Evolutionary conservation across 2,888 invertebrate genomes (phyloP), one percentile per base, ranked within the genome.

Genomic region (Standfussiana lucernea): DNA sequence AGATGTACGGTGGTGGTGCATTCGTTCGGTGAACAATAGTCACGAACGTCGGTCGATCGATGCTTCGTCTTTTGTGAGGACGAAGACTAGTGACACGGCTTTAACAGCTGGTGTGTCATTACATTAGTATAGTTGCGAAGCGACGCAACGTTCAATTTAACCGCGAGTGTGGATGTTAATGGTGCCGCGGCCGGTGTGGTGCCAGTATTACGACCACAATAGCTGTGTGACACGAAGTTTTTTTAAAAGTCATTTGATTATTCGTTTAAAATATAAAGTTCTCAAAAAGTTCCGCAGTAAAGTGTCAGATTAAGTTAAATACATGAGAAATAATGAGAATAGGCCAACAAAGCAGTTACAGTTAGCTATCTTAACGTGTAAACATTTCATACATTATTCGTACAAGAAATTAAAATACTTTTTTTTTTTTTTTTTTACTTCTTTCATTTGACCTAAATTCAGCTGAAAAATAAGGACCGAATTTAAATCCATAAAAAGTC

Each of bases 1-100:
- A 96, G 96, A 96, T 96, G 96, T 95, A 94, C 94, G 92, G 89
- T 90, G 92, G 93, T 93, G 92, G 93, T 94, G 94, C 94, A 94
- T 93, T 94, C 94, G 93, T 92, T 90, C 91, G 88, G 86, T 90
- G 93, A 94, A 96, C 95, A 95, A 95, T 95, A 94, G 95, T 94
- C 95, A 95, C 95, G 96, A 96, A 95, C 93, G 92, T 91, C 91
- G 88, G 82, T 86, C 93, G 94, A 95, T 95, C 95, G 95, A 95
- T 94, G 91, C 93, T 89, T 93, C 92, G 92, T 93, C 94, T 94
- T 95, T 95, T 95, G 95, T 95, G 90, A 88, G 88, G 72, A 80
- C 88, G 88, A 90, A 90, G 90, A 90, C 91, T 90, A 88, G 88
- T 89, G 89, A 90, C 90, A 90, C 89, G 85, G 82, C 90, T 89